Conservation (phyloP, 2,797 vertebrate species). For the Psittacula echo region DNA sequence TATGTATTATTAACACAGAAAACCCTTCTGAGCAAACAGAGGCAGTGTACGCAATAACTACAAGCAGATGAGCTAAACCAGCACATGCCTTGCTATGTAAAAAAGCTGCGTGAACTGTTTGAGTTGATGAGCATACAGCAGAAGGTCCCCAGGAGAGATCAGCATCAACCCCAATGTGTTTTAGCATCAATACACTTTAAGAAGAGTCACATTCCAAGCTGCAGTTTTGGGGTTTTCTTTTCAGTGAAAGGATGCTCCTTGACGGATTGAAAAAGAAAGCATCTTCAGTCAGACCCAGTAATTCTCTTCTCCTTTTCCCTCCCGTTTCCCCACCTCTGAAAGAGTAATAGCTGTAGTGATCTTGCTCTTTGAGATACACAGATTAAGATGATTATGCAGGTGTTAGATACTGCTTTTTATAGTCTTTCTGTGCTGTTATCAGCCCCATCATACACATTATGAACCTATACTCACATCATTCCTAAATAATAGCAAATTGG, state of each 20-base stretch:
- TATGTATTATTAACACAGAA: background rate
- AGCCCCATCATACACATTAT: background rate
- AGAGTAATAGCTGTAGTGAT: background rate
- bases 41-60: background rate
- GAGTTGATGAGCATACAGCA: background rate
- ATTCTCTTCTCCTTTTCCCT: background rate
- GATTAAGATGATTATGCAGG: background rate
- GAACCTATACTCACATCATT: background rate
- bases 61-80: background rate
- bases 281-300: background rate
- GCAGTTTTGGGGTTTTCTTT: too few relatives aligned
- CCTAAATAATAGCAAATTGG: background rate
- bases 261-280: background rate
- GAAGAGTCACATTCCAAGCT: background rate
- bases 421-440: background rate
- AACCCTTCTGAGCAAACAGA: background rate
- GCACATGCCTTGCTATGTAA: background rate
- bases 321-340: background rate
- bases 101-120: background rate
- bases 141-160: background rate
- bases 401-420: background rate
- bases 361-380: background rate
- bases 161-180: accelerated
- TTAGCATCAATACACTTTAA: background rate
- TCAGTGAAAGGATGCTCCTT: background rate